Conservation (phyloP, 1,140 invertebrate genomes). For the Pantala flavescens region DNA sequence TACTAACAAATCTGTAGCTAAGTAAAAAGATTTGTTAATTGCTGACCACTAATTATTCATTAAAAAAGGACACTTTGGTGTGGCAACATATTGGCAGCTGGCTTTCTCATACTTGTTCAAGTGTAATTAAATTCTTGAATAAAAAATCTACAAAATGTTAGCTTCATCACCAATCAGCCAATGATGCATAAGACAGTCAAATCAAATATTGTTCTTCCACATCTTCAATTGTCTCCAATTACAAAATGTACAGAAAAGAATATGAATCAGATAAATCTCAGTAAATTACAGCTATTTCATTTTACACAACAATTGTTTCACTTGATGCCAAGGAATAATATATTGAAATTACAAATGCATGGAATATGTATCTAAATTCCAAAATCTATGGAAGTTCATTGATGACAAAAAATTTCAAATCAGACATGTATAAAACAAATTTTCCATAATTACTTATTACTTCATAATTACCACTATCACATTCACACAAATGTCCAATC, state of each 20-base stretch:
- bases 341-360: not conserved
- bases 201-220: not conserved
- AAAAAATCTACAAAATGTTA: not conserved
- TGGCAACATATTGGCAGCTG: not conserved
- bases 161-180: not conserved
- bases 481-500: not conserved
- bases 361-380: not conserved
- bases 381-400: not conserved
- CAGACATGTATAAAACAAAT: not conserved
- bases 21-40: conserved; percentile 5
- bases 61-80: conserved; percentile 6
- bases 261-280: not conserved
- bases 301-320: not conserved
- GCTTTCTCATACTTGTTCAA: not conserved
- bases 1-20: not conserved
- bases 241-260: not conserved
- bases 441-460: not conserved
- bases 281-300: not conserved
- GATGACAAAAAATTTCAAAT: not conserved
- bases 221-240: not conserved
- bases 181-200: not conserved
- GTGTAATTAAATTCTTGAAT: not conserved
- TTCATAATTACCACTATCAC: not conserved
- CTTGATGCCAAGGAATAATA: not conserved
- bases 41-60: not conserved